Percentiles rank a stretch among this genome's conserved stretches.
Conservation (phyloP, 64 coral and sea anemone genomes). For the Catalaphyllia jardinei region DNA sequence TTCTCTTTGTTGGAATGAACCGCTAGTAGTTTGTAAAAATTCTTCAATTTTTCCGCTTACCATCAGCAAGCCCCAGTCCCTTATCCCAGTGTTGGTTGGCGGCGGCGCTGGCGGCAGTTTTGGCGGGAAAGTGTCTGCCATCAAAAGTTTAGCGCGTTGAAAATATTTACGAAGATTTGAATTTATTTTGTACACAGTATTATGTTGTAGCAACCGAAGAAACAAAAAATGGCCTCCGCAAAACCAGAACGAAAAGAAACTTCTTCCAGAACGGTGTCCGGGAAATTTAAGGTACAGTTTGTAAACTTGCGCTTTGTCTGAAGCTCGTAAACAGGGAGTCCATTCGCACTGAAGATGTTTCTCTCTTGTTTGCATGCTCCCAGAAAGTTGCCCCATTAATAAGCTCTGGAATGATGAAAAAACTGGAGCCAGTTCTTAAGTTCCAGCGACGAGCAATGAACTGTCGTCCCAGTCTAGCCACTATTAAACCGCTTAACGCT, state of each 20-base stretch:
- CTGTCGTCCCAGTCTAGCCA: not conserved
- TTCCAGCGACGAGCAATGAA: not conserved
- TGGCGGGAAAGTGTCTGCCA: not conserved
- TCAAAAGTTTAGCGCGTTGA: not conserved
- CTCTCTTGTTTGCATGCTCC: not conserved
- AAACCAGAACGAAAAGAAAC: not conserved
- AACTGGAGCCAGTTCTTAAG: slow-evolving; percentile 15
- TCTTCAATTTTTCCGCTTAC: not conserved
- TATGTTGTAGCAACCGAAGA: not conserved
- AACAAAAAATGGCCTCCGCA: not conserved
- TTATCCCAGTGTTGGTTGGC: not conserved
- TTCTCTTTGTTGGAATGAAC: no score
- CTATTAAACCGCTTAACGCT: not conserved
- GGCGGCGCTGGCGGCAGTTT: not conserved
- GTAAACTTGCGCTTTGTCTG: no score
- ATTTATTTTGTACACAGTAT: not conserved
- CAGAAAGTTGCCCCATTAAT: slow-evolving; percentile 21
- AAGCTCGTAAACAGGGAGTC: not conserved
- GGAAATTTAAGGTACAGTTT: not conserved
- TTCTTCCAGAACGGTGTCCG: slow-evolving; percentile 1
- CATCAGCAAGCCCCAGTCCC: not conserved
- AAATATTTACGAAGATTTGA: not conserved
- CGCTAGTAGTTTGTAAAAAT: no score
- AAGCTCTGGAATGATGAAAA: slow-evolving; percentile 28
- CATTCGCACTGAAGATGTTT: not conserved